Evolutionary conservation across 2,888 invertebrate genomes (phyloP), one percentile per base, ranked within the genome.

Genomic region (Mythimna vitellina): DNA sequence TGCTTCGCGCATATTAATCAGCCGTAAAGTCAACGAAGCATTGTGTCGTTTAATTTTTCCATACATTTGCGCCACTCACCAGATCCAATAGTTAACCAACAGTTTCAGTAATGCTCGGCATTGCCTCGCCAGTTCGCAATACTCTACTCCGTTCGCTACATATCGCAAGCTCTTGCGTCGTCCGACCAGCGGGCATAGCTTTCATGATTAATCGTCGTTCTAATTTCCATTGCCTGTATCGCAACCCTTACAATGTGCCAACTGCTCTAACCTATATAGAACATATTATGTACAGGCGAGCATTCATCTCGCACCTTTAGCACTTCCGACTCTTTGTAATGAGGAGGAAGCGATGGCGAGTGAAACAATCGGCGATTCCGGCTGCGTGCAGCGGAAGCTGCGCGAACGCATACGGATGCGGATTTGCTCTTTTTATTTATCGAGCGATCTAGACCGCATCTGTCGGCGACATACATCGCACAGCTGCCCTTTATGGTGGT

Each of bases 161-260:
- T 93, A 95, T 95, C 92, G 95, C 96, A 95, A 95, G 94, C 93
- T 94, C 94, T 95, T 95, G 95, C 96, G 93, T 91, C 91, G 90
- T 78, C 86, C 90, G 86, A 85, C 85, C 85, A 86, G 86, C 84
- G 84, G 78, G 88, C 90, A 89, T 88, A 91, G 91, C 93, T 93
- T 93, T 92, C 91, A 89, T 93, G 92, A 93, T 92, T 92, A 92
- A 93, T 92, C 89, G 89, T 88, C 86, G 93, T 87, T 90, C 92
- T 89, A 89, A 91, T 86, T 85, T 86, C 81, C 73, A 90, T 89
- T 89, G 81, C 80, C 75, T 81, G 76, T 81, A 84, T 84, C 80
- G 87, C 87, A 88, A 89, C 89, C 89, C 89, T 82, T 82, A 69
- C 72, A 76, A 73, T 82, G 79, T 82, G 78, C 82, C 80, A 81